Percentiles rank a stretch among this genome's conserved stretches.
phyloP scores from a whole-genome alignment of 30 jellyfish, hydroid and myxozoan species.

The Nemopilema nomurai region DNA sequence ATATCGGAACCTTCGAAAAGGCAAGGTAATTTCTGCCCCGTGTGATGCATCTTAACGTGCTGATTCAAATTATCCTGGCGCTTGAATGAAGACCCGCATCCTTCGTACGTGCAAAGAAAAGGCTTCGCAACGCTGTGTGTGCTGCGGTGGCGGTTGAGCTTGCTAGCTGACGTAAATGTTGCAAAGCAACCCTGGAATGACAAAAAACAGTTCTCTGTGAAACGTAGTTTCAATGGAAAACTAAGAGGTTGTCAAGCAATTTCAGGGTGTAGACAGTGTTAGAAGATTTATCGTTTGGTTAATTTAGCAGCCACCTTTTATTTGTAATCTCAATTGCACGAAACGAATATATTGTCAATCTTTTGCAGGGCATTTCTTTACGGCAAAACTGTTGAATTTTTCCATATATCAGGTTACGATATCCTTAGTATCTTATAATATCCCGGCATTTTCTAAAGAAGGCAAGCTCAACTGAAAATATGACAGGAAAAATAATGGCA shows the following conservation, averaged over 20 bases:
- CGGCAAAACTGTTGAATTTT: too few species aligned
- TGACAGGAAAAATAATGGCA: too few species aligned
- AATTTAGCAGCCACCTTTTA: too few species aligned
- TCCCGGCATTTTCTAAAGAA: too few species aligned
- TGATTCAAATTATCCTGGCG: constrained; percentile 42
- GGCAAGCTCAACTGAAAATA: too few species aligned
- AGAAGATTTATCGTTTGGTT: too few species aligned
- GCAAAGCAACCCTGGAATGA: constrained; percentile 45
- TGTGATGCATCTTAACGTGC: constrained; percentile 52
- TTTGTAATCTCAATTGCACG: too few species aligned
- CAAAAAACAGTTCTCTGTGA: background rate
- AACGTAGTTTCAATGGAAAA: background rate
- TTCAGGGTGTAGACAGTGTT: too few species aligned
- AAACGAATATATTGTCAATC: too few species aligned
- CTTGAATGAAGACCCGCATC: constrained; percentile 36
- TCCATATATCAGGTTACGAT: too few species aligned
- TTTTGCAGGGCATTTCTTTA: too few species aligned
- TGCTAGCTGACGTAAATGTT: constrained; percentile 39
- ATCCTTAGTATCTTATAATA: too few species aligned
- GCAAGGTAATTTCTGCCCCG: constrained; percentile 24
- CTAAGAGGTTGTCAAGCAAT: background rate
- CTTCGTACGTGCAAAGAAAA: constrained; percentile 15
- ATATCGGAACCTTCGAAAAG: constrained; percentile 34
- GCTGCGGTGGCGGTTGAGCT: constrained; percentile 47
- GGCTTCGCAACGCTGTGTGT: constrained; percentile 25